Base-by-base conservation (phyloP, 2,888 invertebrate genomes). In the Eilema sororculum region DNA sequence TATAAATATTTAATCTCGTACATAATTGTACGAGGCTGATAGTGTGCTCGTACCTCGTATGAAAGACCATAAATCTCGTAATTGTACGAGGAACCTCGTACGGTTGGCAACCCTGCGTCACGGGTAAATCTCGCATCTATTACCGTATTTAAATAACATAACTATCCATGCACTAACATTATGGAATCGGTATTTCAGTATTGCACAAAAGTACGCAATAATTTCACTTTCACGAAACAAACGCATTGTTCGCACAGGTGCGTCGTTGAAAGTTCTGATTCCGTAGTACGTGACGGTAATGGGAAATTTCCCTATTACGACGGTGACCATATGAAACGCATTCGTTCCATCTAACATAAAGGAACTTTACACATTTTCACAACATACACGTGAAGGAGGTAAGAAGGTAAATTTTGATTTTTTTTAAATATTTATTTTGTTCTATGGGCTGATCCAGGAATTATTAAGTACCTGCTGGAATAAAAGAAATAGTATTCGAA, bases 201-300 rank as follows among this genome's bases (percentile, higher is more conserved):
- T 46, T 58, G 28, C 59, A 56, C 62, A 73, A 73, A 74, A 71
- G 72, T 63, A 68, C 72, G 69, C 65, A 71, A 80, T 67, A 72
- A 65, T 71, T 70, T 56, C 65, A 80, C 83, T 82, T 82, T 82
- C 83, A 73, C 80, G 69, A 46, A 71, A 68, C 74, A 60, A 56
- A 57, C 61, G 65, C 37, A 73, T 69, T 78, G 81, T 82, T 78
- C 68, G 71, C 73, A 71, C 78, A 79, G 71, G 74, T 79, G 81
- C 76, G 74, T 73, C 73, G 69, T 79, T 64, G 81, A 81, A 79
- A 82, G 78, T 78, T 75, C 73, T 72, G 76, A 79, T 82, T 78
- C 75, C 68, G 76, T 72, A 69, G 70, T 73, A 72, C 74, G 76
- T 78, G 78, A 72, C 72, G 70, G 71, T 74, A 69, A 73, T 65